A percentile compares a stretch with the other conserved stretches of the same genome.
Evolutionary conservation across 2,113 vertebrate genomes (phyloP).

Genomic region (Notiomystis cincta): DNA sequence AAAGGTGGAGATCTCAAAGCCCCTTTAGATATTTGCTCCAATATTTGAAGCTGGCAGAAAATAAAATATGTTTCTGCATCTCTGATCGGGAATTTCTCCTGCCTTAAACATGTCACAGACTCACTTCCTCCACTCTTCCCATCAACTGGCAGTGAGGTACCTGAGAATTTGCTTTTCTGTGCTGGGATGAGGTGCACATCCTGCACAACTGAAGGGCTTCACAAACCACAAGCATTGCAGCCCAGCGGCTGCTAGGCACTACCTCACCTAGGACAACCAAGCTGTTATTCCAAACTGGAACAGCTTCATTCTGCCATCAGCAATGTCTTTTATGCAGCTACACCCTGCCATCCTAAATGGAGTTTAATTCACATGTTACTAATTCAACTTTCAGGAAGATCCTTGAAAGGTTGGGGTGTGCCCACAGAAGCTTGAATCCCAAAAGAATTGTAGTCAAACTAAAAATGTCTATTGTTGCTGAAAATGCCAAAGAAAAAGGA

Average conservation of each 20-base stretch:
- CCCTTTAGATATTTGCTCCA: neutral
- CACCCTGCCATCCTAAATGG: neutral
- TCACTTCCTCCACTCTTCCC: neutral
- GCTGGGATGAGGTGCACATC: neutral
- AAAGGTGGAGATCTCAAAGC: neutral
- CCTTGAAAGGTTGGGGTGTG: neutral
- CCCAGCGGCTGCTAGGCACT: neutral
- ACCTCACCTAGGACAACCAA: neutral
- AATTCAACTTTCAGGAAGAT: constrained; percentile 25
- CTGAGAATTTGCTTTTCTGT: neutral
- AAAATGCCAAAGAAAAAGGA: neutral
- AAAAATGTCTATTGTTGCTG: neutral
- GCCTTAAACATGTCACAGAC: neutral
- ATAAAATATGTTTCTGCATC: neutral
- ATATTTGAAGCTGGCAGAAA: neutral
- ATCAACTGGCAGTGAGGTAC: neutral
- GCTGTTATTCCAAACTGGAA: neutral
- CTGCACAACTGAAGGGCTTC: neutral
- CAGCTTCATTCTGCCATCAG: neutral
- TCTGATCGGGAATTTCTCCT: neutral
- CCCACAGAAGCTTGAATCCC: neutral
- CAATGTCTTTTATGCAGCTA: neutral
- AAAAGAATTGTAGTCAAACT: neutral
- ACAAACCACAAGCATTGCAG: neutral
- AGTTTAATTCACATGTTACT: neutral